Evolutionary conservation across 1,140 invertebrate species (phyloP).

Genomic region (Ylistrum balloti): DNA sequence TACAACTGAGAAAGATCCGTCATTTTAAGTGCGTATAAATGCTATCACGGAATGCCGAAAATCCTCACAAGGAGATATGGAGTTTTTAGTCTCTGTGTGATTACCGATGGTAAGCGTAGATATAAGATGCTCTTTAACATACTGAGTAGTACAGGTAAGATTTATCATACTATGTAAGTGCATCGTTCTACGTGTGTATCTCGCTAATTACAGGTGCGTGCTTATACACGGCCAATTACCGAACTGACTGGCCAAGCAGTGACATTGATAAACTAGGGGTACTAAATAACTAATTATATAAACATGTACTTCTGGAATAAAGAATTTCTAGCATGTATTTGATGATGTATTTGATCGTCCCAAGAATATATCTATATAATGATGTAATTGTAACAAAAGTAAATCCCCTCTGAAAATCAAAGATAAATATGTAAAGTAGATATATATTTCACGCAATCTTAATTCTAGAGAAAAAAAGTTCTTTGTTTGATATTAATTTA

Average conservation of each 20-base stretch:
- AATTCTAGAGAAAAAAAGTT: too few species aligned
- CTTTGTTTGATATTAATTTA: too few species aligned
- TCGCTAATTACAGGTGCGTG: conserved; percentile 8
- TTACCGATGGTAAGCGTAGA: background rate
- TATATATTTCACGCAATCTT: too few species aligned
- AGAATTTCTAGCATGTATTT: too few species aligned
- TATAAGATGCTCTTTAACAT: background rate
- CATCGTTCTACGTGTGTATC: background rate
- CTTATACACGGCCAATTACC: background rate
- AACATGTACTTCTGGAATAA: too few species aligned
- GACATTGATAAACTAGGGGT: background rate
- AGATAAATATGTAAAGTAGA: too few species aligned
- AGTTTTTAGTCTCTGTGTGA: background rate
- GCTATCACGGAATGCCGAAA: background rate
- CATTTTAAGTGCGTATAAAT: conserved; percentile 7
- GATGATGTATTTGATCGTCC: too few species aligned
- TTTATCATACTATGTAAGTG: too few species aligned
- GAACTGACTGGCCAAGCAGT: too few species aligned
- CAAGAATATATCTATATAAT: too few species aligned
- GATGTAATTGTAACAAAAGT: too few species aligned
- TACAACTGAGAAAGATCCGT: conserved; percentile 33
- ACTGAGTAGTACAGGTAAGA: background rate
- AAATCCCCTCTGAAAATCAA: too few species aligned
- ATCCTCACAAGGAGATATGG: background rate
- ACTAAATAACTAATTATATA: background rate